Conservation (phyloP, 2,888 invertebrate species). For the Platypus cylindrus region DNA sequence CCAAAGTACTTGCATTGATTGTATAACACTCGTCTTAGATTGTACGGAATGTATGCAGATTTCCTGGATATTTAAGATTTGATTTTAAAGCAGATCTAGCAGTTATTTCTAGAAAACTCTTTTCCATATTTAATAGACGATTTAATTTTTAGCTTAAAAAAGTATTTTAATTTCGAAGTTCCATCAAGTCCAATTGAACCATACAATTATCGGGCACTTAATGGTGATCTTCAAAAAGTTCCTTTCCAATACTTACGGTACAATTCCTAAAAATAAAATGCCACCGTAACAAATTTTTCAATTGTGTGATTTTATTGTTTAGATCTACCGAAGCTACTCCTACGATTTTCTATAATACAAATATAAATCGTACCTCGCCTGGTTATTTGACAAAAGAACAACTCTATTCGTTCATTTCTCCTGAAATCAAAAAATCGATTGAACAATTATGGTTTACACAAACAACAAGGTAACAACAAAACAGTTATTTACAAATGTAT, state of each 20-base stretch:
- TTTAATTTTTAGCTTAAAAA: conserved; percentile 11
- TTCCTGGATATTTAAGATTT: too few relatives aligned
- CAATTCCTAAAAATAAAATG: conserved; percentile 4
- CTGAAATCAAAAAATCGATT: conserved; percentile 17
- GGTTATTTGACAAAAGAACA: conserved; percentile 21
- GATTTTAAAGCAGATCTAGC: too few relatives aligned
- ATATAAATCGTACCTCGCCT: conserved; percentile 19
- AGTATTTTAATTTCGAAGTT: conserved; percentile 21
- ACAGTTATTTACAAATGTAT: too few relatives aligned
- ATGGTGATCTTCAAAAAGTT: conserved; percentile 20
- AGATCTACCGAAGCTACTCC: conserved; percentile 28
- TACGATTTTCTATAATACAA: conserved; percentile 24
- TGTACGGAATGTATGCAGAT: conserved; percentile 3
- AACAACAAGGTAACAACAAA: too few relatives aligned
- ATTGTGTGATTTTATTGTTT: conserved; percentile 7
- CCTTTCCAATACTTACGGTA: conserved; percentile 27
- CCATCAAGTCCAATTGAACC: conserved; percentile 23
- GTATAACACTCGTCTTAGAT: neutral
- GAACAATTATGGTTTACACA: conserved; percentile 21
- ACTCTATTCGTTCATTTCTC: conserved; percentile 21
- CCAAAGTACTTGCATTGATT: conserved; percentile 1
- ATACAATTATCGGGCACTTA: conserved; percentile 19
- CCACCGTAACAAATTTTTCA: neutral
- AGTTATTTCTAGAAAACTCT: too few relatives aligned
- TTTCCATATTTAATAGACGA: neutral